These are phyloP conservation scores for Vimba vimba DNA, from an alignment of 2,113 vertebrate species.

Conservation along the genomic window DNA sequence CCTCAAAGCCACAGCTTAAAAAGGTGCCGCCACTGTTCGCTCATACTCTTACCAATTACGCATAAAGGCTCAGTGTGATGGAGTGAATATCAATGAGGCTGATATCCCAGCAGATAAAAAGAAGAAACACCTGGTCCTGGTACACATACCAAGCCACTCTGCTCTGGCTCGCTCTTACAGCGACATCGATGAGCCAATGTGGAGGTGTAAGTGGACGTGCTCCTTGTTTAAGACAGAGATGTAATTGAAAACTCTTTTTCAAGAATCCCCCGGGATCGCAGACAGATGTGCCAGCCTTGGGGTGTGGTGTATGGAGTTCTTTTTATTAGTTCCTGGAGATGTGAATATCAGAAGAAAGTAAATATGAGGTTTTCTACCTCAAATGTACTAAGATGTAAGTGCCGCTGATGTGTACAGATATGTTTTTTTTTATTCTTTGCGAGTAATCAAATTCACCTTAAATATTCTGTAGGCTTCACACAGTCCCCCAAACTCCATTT, in stretches of 20 bases:
- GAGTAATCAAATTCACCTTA: slow-evolving; percentile 66
- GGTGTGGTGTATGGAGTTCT: slow-evolving; percentile 19
- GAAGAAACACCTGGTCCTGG: neutral
- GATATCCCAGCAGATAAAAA: slow-evolving; percentile 43
- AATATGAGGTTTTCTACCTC: slow-evolving; percentile 54
- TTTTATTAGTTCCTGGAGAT: slow-evolving; percentile 31
- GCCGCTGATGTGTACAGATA: slow-evolving; percentile 57
- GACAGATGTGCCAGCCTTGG: slow-evolving; percentile 47
- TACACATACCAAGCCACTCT: neutral
- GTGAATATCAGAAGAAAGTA: slow-evolving; percentile 54
- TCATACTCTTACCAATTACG: slow-evolving; percentile 46
- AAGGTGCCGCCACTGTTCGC: neutral
- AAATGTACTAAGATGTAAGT: slow-evolving; percentile 48
- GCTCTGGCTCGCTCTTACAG: neutral
- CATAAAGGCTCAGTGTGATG: slow-evolving; percentile 39
- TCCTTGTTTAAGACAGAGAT: slow-evolving; percentile 47
- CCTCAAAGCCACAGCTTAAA: neutral
- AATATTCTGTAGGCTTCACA: slow-evolving; percentile 65
- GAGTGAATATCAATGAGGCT: slow-evolving; percentile 49
- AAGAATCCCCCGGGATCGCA: slow-evolving; percentile 37
- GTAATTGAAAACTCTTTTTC: slow-evolving; percentile 55
- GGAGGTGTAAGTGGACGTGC: neutral
- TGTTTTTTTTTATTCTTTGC: slow-evolving; percentile 32
- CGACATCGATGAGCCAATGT: neutral
- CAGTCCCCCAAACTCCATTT: slow-evolving; percentile 65